Evolutionary conservation across 2,113 vertebrate species (phyloP).

Genomic region (human): GRCh38 chr3:57562001-57562500

Average conservation of each 20-base stretch:
- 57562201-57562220: not conserved
- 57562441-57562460: conserved; percentile 28
- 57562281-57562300: not conserved
- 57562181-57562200: not conserved
- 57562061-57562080: not conserved
- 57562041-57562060: not conserved
- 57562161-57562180: conserved; percentile 37
- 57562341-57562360: conserved; percentile 17
- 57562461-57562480: conserved; percentile 1
- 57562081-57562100: conserved; percentile 46
- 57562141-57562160: conserved; percentile 13
- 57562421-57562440: not conserved
- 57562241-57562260: conserved; percentile 31
- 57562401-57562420: not conserved
- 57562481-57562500: conserved; percentile 26
- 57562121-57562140: conserved; percentile 26
- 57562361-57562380: conserved; percentile 16
- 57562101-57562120: not conserved
- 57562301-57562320: not conserved
- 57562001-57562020: conserved; percentile 32
- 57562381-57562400: not conserved
- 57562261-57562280: not conserved
- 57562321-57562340: not conserved
- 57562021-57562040: conserved; percentile 35
- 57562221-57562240: conserved; percentile 25